Evolutionary conservation across 2,888 invertebrate genomes (phyloP).

Genomic region (Eumacrocentrus americanus): DNA sequence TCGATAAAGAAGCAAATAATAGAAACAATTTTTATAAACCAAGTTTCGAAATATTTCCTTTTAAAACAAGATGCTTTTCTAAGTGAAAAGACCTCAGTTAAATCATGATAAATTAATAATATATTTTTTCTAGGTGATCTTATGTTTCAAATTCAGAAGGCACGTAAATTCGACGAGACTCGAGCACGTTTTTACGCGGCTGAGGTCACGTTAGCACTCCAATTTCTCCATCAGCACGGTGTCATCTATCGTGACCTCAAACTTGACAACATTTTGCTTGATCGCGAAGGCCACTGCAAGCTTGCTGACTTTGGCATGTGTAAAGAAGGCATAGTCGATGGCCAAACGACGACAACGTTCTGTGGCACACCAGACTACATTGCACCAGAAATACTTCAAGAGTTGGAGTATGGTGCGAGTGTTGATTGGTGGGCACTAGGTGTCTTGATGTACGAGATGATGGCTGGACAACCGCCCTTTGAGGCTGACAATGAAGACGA

Average conservation of each 20-base stretch:
- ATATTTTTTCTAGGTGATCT: constrained; percentile 70
- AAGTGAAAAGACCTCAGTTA: too few relatives aligned
- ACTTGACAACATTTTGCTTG: constrained; percentile 96
- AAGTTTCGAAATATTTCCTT: not conserved
- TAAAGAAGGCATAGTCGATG: constrained; percentile 93
- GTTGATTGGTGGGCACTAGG: constrained; percentile 98
- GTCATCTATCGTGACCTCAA: constrained; percentile 99
- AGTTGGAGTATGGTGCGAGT: constrained; percentile 87
- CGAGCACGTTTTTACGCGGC: constrained; percentile 97
- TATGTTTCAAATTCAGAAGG: constrained; percentile 99
- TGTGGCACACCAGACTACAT: constrained; percentile 99
- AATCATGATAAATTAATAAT: constrained; percentile 3
- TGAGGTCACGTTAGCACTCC: constrained; percentile 95
- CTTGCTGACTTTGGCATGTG: constrained; percentile 98
- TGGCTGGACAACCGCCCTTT: constrained; percentile 99
- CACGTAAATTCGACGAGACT: constrained; percentile 96
- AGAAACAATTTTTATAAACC: constrained; percentile 1
- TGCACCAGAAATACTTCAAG: constrained; percentile 96
- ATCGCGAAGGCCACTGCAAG: constrained; percentile 94
- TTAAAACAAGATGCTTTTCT: too few relatives aligned
- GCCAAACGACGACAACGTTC: constrained; percentile 88
- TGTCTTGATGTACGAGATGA: constrained; percentile 99
- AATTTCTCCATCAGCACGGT: constrained; percentile 95
- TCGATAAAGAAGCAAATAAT: not conserved
- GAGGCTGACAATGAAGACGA: constrained; percentile 99